Base-by-base conservation (phyloP, 2,888 invertebrate species). In the Papilio demoleus region DNA sequence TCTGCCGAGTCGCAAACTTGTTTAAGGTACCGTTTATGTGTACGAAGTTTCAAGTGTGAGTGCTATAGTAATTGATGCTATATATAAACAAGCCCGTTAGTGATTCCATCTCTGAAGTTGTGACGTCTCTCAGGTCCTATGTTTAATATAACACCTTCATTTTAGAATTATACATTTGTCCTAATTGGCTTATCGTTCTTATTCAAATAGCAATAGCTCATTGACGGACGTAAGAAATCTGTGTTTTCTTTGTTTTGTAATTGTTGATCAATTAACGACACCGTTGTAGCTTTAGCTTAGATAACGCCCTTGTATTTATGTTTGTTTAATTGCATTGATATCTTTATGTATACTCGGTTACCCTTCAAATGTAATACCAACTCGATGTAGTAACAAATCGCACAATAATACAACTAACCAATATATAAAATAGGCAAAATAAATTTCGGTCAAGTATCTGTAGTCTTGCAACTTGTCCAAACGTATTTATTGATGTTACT, bases 241-340 rank as follows among this genome's bases (percentile, higher is more conserved):
- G 84, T 83, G 82, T 81, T 78, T 75, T 73, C 74, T 81, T 79
- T 81, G 78, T 79, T 80, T 78, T 78, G 76, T 81, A 82, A 78
- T 80, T 79, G 79, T 80, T 81, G 72, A 74, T 70, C 68, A 63
- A 38, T 63, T 63, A 63, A 36, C 53, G 40, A 31, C 38, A 59
- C 24, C 45, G 60, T 58, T 58, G 42, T 22, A 58, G 22, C 36
- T n/a, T 17, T 53, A 65, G 42, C 22, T 58, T 36, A 24, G 66
- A 66, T 66, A 66, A 59, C 66, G 34, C 38, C 22, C 65, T 53
- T 53, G 65, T 42, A 24, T 47, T 22, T 70, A 62, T 68, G 24
- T 67, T 66, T 72, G 73, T 72, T 67, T 70, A 70, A 65, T 68
- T 68, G 70, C 64, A 60, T 50, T 67, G 71, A 74, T 74, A 72